phyloP scores from a whole-genome alignment of 37 sponge, comb jelly and placozoan genomes.

The Cladorhizidae sp. region DNA sequence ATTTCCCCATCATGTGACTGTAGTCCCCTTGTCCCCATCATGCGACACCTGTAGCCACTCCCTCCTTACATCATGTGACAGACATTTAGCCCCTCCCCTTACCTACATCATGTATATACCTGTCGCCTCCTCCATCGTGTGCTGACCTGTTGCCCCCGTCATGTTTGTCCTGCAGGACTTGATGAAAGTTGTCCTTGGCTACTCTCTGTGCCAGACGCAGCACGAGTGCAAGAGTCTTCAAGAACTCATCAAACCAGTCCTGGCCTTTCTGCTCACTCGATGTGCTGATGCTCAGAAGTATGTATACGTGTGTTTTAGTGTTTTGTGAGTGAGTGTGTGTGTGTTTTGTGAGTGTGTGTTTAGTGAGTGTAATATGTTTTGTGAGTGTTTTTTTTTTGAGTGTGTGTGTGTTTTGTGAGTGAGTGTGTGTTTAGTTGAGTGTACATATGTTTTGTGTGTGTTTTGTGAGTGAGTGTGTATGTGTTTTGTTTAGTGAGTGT shows the following conservation, averaged over 20 bases:
- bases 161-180: conserved; percentile 37
- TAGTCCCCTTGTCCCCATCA: too few species aligned
- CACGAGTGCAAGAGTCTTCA: conserved; percentile 21
- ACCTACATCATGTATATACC: too few species aligned
- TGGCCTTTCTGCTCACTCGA: conserved; percentile 40
- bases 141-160: background rate
- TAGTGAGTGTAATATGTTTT: background rate
- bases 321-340: background rate
- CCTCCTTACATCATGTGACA: too few species aligned
- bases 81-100: too few species aligned
- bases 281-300: conserved; percentile 68
- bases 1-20: too few species aligned
- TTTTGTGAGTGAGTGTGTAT: background rate
- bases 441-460: background rate
- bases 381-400: background rate
- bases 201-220: conserved; percentile 26
- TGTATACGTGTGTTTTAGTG: background rate
- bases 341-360: background rate
- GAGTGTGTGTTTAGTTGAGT: background rate
- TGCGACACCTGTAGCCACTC: too few species aligned
- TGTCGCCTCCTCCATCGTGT: too few species aligned
- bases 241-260: conserved; percentile 30
- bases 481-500: too few species aligned
- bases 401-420: background rate
- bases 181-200: conserved; percentile 36